phyloP scores from a whole-genome alignment of 35 echinoderm and acorn worm species.

The Amphiura filiformis region DNA sequence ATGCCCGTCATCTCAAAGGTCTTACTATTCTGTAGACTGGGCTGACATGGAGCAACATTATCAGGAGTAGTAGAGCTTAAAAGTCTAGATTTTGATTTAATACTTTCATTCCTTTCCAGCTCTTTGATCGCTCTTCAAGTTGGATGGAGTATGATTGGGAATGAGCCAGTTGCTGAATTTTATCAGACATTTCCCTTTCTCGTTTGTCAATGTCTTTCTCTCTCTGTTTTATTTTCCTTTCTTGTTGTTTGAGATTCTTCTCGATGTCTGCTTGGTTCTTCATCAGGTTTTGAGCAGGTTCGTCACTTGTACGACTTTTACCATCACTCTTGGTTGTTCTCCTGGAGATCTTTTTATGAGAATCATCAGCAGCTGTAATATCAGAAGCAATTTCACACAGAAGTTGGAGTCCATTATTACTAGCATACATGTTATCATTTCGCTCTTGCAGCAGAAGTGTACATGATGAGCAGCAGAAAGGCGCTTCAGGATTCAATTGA shows the following conservation, averaged over 20 bases:
- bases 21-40: too few relatives aligned
- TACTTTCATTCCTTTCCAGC: not conserved
- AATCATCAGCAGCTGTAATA: not conserved
- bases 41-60: too few relatives aligned
- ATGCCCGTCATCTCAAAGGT: too few relatives aligned
- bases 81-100: too few relatives aligned
- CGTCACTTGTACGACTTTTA: not conserved
- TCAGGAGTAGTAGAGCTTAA: too few relatives aligned
- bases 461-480: not conserved
- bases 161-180: not conserved
- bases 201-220: not conserved
- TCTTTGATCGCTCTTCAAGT: not conserved
- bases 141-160: not conserved
- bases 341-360: not conserved
- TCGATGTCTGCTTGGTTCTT: not conserved
- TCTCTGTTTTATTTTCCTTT: not conserved
- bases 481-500: not conserved
- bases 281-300: not conserved
- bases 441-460: not conserved
- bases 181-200: not conserved
- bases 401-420: not conserved
- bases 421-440: not conserved
- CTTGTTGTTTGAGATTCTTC: not conserved
- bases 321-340: not conserved
- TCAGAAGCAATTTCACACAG: not conserved